Conservation (phyloP, 2,113 vertebrate genomes). For the Sinocyclocheilus anophthalmus region DNA sequence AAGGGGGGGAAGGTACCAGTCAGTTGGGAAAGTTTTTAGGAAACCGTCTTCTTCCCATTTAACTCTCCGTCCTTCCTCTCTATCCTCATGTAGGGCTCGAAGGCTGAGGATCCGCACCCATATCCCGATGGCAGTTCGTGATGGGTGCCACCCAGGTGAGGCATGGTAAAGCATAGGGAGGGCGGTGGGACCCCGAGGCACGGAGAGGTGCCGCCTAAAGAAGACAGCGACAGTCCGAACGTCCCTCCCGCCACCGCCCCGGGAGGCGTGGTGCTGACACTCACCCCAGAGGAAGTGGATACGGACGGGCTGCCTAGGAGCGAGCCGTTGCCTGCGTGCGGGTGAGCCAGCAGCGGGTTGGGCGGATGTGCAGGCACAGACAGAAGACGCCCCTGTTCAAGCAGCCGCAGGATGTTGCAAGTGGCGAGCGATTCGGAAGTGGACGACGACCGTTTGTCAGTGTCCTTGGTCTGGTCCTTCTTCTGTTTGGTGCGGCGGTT, state of each 20-base stretch:
- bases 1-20: not conserved
- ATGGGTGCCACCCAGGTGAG: constrained; percentile 77
- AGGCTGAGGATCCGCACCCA: constrained; percentile 85
- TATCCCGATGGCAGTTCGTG: constrained; percentile 80
- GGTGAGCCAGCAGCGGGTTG: constrained; percentile 75
- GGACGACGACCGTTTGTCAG: constrained; percentile 82
- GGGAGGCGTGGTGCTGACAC: constrained; percentile 67
- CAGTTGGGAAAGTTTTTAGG: constrained; percentile 68
- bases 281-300: constrained; percentile 73
- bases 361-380: constrained; percentile 78
- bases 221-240: constrained; percentile 77
- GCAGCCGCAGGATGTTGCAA: constrained; percentile 89
- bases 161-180: constrained; percentile 81
- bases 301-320: constrained; percentile 71
- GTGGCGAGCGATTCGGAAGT: constrained; percentile 88
- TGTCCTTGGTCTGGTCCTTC: constrained; percentile 94
- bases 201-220: constrained; percentile 70
- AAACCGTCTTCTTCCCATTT: constrained; percentile 79
- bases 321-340: constrained; percentile 68
- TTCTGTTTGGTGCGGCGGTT: constrained; percentile 97
- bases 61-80: constrained; percentile 79
- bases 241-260: constrained; percentile 62
- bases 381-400: constrained; percentile 89
- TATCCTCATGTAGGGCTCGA: constrained; percentile 88
- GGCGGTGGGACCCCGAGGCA: constrained; percentile 73